Conservation (phyloP, 2,888 invertebrate genomes). For the Ornithoptera alexandrae region DNA sequence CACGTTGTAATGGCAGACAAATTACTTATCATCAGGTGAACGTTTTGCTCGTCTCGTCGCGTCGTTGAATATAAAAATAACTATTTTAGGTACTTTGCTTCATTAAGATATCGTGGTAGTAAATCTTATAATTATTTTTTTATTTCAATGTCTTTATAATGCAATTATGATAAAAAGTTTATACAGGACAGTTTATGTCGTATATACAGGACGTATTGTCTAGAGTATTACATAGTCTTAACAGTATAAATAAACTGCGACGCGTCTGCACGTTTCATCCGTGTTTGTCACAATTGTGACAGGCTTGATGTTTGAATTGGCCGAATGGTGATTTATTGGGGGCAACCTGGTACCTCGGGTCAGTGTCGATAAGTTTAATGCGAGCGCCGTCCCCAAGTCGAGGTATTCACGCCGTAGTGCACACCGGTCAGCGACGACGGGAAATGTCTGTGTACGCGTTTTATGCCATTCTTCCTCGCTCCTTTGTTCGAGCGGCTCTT, state of each 20-base stretch:
- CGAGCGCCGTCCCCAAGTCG: slow-evolving; percentile 28
- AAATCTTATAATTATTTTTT: neutral
- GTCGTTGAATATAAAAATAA: too few relatives aligned
- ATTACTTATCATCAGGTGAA: too few relatives aligned
- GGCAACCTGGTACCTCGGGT: slow-evolving; percentile 35
- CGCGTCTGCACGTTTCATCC: slow-evolving; percentile 18
- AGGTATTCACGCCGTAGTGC: slow-evolving; percentile 30
- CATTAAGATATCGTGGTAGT: neutral
- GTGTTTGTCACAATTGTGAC: slow-evolving; percentile 32
- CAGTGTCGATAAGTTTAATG: slow-evolving; percentile 40
- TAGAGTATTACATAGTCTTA: too few relatives aligned
- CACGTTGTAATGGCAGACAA: too few relatives aligned
- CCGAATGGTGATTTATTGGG: slow-evolving; percentile 31
- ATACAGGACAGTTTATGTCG: too few relatives aligned
- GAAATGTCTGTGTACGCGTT: slow-evolving; percentile 33
- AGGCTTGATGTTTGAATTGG: slow-evolving; percentile 35
- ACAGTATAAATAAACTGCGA: slow-evolving; percentile 15
- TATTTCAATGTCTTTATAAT: too few relatives aligned
- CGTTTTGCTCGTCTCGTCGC: too few relatives aligned
- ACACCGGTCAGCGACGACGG: slow-evolving; percentile 30
- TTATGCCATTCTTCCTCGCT: slow-evolving; percentile 44
- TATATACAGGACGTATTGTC: too few relatives aligned
- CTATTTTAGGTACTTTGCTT: neutral
- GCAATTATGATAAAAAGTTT: too few relatives aligned
- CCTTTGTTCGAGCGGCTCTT: slow-evolving; percentile 61